Percentiles rank a stretch among this genome's conserved stretches.
Conservation (phyloP, 2,797 vertebrate genomes). For the Hylomyscus alleni region DNA sequence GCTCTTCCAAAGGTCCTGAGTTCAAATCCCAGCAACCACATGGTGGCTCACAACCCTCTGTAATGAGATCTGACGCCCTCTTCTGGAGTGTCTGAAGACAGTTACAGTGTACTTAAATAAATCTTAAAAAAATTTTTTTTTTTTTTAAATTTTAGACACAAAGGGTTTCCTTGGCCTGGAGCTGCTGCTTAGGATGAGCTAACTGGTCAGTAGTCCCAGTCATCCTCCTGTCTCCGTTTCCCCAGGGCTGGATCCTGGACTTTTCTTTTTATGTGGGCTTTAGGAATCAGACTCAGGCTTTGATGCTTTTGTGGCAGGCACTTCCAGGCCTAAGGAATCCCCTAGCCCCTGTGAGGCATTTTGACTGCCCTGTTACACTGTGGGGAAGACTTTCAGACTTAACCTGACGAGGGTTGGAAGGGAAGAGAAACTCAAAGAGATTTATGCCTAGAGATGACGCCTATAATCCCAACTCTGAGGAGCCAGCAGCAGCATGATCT, state of each 20-base stretch:
- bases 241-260: neutral
- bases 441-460: neutral
- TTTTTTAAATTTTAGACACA: neutral
- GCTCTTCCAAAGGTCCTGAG: too few species aligned
- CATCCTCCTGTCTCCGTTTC: neutral
- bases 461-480: neutral
- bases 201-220: neutral
- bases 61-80: too few species aligned
- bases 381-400: neutral
- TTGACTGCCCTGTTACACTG: accelerated
- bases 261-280: neutral
- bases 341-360: accelerated
- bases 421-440: neutral
- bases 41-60: too few species aligned
- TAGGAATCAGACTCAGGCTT: neutral
- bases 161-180: neutral
- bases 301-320: neutral
- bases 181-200: too few species aligned
- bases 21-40: too few species aligned
- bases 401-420: neutral
- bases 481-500: neutral
- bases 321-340: neutral
- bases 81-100: too few species aligned
- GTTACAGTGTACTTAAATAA: too few species aligned
- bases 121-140: too few species aligned